Base-by-base conservation (phyloP, 2,113 vertebrate genomes). In the Spea bombifrons region DNA sequence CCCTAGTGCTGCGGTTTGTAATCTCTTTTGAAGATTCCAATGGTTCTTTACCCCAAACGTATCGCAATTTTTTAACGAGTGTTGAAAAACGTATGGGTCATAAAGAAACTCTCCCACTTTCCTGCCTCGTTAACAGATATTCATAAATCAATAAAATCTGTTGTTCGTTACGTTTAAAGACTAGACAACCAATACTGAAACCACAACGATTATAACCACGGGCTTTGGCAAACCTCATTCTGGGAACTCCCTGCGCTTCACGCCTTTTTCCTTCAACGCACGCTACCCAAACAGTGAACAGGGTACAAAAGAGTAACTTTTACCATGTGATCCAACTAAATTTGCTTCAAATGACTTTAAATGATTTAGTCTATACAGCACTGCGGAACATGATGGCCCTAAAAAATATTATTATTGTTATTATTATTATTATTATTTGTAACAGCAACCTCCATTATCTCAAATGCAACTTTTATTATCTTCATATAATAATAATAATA, bases 121-220 rank as follows among this genome's bases (percentile, higher is more conserved):
- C 63, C 45, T 47, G 63, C 49, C 70, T 79, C 77, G 61, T 73
- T 73, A 67, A 73, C 77, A 67, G 61, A 67, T 79, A 79, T 79
- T 73, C 73, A 73, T 55, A 66, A 57, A 72, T 79, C 70, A 66
- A 72, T 79, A 66, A 73, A 73, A 73, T 67, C 15, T 79, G 77
- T 59, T 79, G 73, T 79, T 63, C 59, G 77, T 79, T 79, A 79
- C n/a, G 73, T 73, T 66, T 66, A 79, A 67, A 73, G 77, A 72
- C 77, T 66, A 17, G 49, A 17, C 43, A 47, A 79, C 61, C n/a
- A 6, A 16, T 66, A 79, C 10, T 65, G 67, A 79, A 79, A 73
- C 77, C 77, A 73, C 70, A 79, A 6, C 5, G 66, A 30, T 73
- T 71, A 16, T 65, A 66, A 79, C 77, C 70, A 10, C 63, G n/a